phyloP scores from a whole-genome alignment of 2,113 vertebrate species.

The Laticauda laticaudata region DNA sequence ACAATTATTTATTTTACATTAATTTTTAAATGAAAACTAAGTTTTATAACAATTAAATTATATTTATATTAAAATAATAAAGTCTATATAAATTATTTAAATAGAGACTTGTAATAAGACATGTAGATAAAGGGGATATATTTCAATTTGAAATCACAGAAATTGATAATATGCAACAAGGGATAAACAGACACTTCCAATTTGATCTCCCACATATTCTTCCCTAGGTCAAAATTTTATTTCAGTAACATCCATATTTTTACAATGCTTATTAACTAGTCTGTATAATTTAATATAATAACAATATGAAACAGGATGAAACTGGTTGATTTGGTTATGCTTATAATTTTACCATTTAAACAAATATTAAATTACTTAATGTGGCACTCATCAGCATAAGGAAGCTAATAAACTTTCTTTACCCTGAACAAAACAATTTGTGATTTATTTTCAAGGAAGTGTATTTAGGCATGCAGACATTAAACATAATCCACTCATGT shows the following conservation, averaged over 20 bases:
- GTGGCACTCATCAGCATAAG: too few species aligned
- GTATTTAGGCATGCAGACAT: not conserved
- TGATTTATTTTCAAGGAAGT: not conserved
- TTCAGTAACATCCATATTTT: not conserved
- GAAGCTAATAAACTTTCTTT: not conserved
- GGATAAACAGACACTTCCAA: not conserved
- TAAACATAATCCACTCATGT: not conserved
- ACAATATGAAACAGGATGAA: not conserved
- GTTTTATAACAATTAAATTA: slow-evolving; percentile 23
- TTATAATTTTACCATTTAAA: not conserved
- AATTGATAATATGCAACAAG: slow-evolving; percentile 7
- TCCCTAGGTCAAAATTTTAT: not conserved
- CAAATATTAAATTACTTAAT: not conserved
- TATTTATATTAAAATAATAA: slow-evolving; percentile 43
- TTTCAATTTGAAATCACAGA: slow-evolving; percentile 23
- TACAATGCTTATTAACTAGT: not conserved
- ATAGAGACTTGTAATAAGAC: slow-evolving; percentile 10
- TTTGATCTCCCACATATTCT: not conserved
- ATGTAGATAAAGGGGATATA: slow-evolving; percentile 7
- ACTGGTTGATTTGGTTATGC: fast-evolving
- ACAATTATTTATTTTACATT: slow-evolving; percentile 49
- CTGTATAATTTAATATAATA: not conserved
- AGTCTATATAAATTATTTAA: slow-evolving; percentile 45
- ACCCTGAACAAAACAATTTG: not conserved
- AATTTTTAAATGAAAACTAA: slow-evolving; percentile 57